Evolutionary conservation across 2,888 invertebrate species (phyloP).

Genomic region (Priocnemis perturbator): DNA sequence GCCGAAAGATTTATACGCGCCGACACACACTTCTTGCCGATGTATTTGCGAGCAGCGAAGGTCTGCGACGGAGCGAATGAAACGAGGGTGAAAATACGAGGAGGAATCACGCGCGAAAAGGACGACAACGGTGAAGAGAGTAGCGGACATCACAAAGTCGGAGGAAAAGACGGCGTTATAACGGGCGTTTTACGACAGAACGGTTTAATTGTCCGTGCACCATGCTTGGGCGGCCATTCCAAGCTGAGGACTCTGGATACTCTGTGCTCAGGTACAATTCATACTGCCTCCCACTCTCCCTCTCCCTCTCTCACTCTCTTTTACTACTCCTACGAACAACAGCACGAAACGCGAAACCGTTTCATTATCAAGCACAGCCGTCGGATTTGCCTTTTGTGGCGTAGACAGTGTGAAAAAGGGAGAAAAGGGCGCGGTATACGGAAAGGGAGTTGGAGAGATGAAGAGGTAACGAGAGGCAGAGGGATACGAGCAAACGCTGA

Average conservation of each 20-base stretch:
- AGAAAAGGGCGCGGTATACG: constrained; percentile 5
- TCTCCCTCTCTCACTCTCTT: background rate
- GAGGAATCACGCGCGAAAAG: background rate
- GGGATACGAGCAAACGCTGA: background rate
- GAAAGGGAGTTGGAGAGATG: constrained; percentile 7
- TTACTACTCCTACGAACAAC: constrained; percentile 32
- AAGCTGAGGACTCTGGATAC: constrained; percentile 45
- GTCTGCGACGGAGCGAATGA: background rate
- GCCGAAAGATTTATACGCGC: no score
- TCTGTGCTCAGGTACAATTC: constrained; percentile 50
- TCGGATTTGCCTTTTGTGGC: constrained; percentile 31
- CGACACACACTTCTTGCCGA: no score
- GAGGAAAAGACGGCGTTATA: constrained; percentile 41
- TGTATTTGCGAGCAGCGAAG: background rate
- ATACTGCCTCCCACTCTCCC: constrained; percentile 24
- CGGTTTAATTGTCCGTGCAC: constrained; percentile 62
- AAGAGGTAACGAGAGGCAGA: constrained; percentile 6
- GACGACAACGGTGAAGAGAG: no score
- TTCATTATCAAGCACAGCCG: constrained; percentile 52
- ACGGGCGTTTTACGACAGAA: constrained; percentile 57
- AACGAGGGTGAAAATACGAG: background rate
- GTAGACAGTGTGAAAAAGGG: constrained; percentile 3
- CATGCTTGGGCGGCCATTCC: constrained; percentile 56
- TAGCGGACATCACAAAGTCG: background rate
- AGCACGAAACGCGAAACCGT: constrained; percentile 57